Base-by-base conservation (phyloP, 2,888 invertebrate genomes). In the Chaetoderma sp. region DNA sequence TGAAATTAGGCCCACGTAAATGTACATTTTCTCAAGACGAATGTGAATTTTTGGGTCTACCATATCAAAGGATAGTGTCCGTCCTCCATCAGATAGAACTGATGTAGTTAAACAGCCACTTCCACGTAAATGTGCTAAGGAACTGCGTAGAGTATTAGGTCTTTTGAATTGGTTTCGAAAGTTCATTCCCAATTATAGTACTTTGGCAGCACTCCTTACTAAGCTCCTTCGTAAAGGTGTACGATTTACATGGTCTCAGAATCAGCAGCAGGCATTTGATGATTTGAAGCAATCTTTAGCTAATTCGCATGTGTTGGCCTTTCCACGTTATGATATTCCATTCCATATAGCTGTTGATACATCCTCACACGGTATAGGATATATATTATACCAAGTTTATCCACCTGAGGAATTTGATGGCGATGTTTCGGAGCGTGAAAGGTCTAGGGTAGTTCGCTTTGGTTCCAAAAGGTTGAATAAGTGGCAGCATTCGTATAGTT, bases 131-230 rank as follows among this genome's bases (percentile, higher is more conserved):
- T 42, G 1, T 28, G 13, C 36, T 10, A 42, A 56, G 25, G 39
- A 55, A 10, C 33, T 56, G 6, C 54, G 52, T 13, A 54, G 47
- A 32, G 42, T 33, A 18, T 23, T 62, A 32, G 55, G 62, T 13
- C 28, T 62, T 5, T 39, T 62, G 58, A 62, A 62, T 27, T 62
- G 56, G 56, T 45, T 62, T 13, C 45, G 55, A 36, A 62, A 56
- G 47, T 55, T 39, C 27, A 62, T 56, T 36, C 62, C 45, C 8
- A 42, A 45, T 21, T 62, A 39, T 32, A 45, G 33, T 62, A 56
- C 47, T n/a, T 10, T 27, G 4, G 55, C 61, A 18, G 13, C 39
- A 18, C 33, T 16, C 13, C 18, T 61, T 25, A 30, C 44, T 30
- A 18, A 45, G 16, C 13, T 61, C 27, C 21, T 61, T 13, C 21